A percentile compares a stretch with the other conserved stretches of the same genome.
Evolutionary conservation across 2,797 vertebrate species (phyloP).

Genomic region (Leuciscus waleckii): DNA sequence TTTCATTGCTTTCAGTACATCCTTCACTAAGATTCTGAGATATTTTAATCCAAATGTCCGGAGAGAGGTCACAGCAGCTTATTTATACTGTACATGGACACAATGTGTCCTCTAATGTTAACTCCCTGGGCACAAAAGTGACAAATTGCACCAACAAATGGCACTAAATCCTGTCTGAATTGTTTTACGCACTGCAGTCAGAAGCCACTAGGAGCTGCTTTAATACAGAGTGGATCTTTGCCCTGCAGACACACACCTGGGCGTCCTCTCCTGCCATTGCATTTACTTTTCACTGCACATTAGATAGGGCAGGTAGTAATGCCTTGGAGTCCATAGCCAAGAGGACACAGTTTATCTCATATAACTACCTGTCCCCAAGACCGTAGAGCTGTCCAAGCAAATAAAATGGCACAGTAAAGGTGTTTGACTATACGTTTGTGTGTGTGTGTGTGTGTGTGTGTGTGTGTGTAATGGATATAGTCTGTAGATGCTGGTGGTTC

Average conservation of each 20-base stretch:
- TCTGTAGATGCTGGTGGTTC: not conserved
- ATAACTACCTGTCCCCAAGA: conserved; percentile 68
- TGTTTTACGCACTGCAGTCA: conserved; percentile 57
- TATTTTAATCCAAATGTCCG: conserved; percentile 26
- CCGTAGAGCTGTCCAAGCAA: conserved; percentile 64
- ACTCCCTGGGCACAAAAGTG: conserved; percentile 19
- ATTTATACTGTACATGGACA: conserved; percentile 21
- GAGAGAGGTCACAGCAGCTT: conserved; percentile 5
- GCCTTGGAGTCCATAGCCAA: conserved; percentile 59
- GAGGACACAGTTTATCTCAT: conserved; percentile 68
- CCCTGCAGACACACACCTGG: conserved; percentile 64
- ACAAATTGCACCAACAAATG: conserved; percentile 29
- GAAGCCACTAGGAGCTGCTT: conserved; percentile 57
- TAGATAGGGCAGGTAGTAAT: conserved; percentile 64
- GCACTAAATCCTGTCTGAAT: conserved; percentile 24
- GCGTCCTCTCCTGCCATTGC: conserved; percentile 43
- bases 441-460: not conserved
- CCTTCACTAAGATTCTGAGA: conserved; percentile 19
- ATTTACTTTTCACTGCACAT: conserved; percentile 64
- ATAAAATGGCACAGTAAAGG: conserved; percentile 62
- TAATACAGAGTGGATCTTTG: conserved; percentile 53
- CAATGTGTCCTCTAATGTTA: conserved; percentile 30
- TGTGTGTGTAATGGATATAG: conserved; percentile 29
- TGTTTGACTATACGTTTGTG: conserved; percentile 57
- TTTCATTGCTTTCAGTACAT: conserved; percentile 31